A percentile compares a stretch with the other conserved stretches of the same genome.
Evolutionary conservation across 1,140 invertebrate genomes (phyloP).

Genomic region (Orchestia grillus): DNA sequence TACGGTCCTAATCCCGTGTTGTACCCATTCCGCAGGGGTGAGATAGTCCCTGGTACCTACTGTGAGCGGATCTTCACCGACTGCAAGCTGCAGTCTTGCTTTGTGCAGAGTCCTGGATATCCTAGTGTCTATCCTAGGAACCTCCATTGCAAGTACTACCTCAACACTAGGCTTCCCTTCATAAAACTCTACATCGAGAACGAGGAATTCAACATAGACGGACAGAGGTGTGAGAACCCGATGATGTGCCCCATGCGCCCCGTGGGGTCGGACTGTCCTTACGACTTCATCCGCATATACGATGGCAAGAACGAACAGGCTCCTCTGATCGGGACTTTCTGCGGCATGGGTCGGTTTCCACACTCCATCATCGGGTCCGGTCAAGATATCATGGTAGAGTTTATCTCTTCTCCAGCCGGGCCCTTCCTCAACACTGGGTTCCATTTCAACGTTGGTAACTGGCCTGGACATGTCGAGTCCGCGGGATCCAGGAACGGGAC

Average conservation of each 20-base stretch:
- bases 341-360: conserved; percentile 93
- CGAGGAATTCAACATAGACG: conserved; percentile 93
- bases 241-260: conserved; percentile 94
- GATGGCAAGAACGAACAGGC: conserved; percentile 89
- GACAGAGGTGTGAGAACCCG: conserved; percentile 92
- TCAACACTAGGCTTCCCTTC: conserved; percentile 88
- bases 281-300: conserved; percentile 90
- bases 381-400: conserved; percentile 90
- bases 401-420: conserved; percentile 88
- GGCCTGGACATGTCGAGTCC: conserved; percentile 90
- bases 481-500: conserved; percentile 83
- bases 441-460: conserved; percentile 93
- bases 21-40: conserved; percentile 88
- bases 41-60: conserved; percentile 84
- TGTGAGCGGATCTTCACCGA: conserved; percentile 85
- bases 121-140: conserved; percentile 91
- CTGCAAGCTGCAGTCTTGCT: conserved; percentile 87
- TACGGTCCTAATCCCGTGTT: conserved; percentile 93
- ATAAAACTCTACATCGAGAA: conserved; percentile 94
- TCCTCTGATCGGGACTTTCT: conserved; percentile 90
- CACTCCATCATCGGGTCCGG: conserved; percentile 94
- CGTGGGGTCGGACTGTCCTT: conserved; percentile 89
- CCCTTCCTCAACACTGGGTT: conserved; percentile 91
- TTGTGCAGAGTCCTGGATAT: conserved; percentile 91
- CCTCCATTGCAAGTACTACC: conserved; percentile 88